phyloP scores from a whole-genome alignment of 2,888 invertebrate species.

The Amphipoea oculea region DNA sequence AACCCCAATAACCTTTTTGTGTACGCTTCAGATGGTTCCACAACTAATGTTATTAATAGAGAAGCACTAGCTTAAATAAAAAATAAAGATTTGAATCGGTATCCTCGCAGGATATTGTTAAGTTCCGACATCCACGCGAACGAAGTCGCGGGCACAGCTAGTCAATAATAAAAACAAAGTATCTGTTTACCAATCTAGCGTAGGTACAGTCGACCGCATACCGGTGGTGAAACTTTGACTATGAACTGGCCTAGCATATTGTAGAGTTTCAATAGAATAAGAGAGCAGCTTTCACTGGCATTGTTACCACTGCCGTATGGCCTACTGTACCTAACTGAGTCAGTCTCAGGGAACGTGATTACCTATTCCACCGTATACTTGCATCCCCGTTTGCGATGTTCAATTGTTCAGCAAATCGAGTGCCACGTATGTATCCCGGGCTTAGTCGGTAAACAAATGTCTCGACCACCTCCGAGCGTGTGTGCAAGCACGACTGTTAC shows the following conservation, averaged over 20 bases:
- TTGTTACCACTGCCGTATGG: background rate
- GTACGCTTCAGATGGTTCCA: too few relatives aligned
- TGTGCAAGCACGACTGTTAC: background rate
- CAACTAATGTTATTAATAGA: too few relatives aligned
- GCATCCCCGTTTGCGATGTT: background rate
- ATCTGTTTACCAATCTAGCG: background rate
- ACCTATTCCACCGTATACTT: background rate
- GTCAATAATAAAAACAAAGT: too few relatives aligned
- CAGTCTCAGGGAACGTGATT: too few relatives aligned
- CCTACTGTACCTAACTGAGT: background rate
- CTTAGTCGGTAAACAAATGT: background rate
- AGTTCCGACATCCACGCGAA: too few relatives aligned
- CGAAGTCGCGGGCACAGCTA: too few relatives aligned
- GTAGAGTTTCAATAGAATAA: background rate
- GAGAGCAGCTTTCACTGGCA: background rate
- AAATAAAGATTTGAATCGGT: too few relatives aligned
- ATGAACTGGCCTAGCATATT: background rate
- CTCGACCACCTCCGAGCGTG: background rate
- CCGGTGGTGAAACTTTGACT: background rate
- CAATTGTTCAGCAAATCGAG: slow-evolving; percentile 1
- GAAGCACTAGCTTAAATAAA: too few relatives aligned
- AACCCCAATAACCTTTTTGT: too few relatives aligned
- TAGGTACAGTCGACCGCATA: background rate
- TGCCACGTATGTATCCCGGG: too few relatives aligned
- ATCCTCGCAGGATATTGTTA: too few relatives aligned